Evolutionary conservation across 2,113 vertebrate genomes (phyloP).

Genomic region (Pteruthius melanotis): DNA sequence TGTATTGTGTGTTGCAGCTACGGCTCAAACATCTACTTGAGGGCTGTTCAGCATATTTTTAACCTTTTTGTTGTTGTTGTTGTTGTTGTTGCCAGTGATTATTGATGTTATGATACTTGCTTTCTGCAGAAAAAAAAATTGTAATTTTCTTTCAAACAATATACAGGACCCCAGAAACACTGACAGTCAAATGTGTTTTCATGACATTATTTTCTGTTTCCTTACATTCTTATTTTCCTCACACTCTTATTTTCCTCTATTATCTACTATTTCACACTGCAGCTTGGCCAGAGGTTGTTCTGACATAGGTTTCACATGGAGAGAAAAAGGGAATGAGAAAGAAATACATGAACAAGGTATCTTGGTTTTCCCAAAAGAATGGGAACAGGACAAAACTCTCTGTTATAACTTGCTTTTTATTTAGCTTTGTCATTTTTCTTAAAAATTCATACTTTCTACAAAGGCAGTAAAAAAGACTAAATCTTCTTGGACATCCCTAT

Average conservation of each 20-base stretch:
- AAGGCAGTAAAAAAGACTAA: not conserved
- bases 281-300: not conserved
- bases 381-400: not conserved
- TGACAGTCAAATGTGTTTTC: not conserved
- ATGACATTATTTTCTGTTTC: not conserved
- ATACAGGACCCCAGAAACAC: not conserved
- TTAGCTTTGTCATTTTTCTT: not conserved
- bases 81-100: not conserved
- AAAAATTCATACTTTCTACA: not conserved
- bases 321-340: not conserved
- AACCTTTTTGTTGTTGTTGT: not conserved
- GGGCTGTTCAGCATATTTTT: not conserved
- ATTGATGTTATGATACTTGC: not conserved
- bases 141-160: not conserved
- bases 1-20: not conserved
- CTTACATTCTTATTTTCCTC: not conserved
- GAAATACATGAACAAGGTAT: accelerated
- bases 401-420: not conserved
- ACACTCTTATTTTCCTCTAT: not conserved
- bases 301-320: not conserved
- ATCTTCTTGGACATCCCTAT: not conserved
- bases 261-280: not conserved
- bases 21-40: not conserved
- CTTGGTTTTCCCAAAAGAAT: not conserved
- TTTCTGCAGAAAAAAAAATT: not conserved